phyloP scores from a whole-genome alignment of 2,113 vertebrate species.

The Malurus alboscapulatus region DNA sequence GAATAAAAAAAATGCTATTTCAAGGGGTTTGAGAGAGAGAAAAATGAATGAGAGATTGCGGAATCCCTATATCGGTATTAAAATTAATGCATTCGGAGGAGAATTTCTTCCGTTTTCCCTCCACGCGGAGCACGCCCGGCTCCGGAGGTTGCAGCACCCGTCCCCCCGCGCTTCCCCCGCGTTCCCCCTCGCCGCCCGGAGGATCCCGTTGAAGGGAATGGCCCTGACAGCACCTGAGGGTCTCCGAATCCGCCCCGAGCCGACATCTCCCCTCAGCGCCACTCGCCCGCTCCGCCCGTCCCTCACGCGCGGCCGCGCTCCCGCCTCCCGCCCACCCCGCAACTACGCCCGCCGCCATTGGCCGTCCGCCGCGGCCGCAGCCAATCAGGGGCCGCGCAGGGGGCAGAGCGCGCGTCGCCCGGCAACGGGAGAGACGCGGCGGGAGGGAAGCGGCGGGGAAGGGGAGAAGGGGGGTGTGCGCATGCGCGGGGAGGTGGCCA shows the following conservation, averaged over 20 bases:
- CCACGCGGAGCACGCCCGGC: background rate
- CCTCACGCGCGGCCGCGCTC: background rate
- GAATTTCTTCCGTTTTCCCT: background rate
- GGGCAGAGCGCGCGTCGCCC: background rate
- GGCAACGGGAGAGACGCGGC: background rate
- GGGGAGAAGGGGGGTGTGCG: fast-evolving
- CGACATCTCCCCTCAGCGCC: background rate
- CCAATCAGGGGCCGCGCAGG: background rate
- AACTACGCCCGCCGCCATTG: background rate
- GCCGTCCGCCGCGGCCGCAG: background rate
- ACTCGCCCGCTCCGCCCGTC: background rate
- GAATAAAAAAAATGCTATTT: background rate
- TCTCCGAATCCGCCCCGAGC: background rate
- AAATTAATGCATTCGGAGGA: background rate
- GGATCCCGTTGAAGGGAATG: fast-evolving
- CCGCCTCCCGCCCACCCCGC: background rate
- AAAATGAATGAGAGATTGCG: background rate
- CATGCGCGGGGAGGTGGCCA: too few species aligned
- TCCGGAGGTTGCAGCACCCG: background rate
- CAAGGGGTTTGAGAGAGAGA: background rate
- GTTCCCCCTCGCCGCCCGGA: background rate
- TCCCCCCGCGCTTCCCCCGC: background rate
- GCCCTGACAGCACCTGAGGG: background rate
- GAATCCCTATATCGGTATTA: fast-evolving
- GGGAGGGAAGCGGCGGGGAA: background rate